These are phyloP conservation scores for Sciaenops ocellatus DNA, from an alignment of 2,797 vertebrate genomes.

Conservation along the genomic window DNA sequence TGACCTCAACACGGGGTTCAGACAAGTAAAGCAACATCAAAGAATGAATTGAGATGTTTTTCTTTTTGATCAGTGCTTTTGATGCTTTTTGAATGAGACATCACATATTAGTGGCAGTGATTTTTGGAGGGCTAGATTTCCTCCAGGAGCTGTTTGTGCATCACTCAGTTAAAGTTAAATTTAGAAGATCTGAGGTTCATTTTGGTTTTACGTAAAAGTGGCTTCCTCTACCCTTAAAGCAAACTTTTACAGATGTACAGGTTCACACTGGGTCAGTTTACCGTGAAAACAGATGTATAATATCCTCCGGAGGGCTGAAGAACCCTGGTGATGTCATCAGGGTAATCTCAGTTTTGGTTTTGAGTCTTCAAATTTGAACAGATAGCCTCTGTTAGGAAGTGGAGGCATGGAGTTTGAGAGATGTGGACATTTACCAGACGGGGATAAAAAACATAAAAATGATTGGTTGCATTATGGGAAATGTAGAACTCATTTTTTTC, in stretches of 20 bases:
- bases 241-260: not conserved
- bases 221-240: not conserved
- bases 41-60: not conserved
- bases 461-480: not conserved
- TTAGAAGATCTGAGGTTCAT: not conserved
- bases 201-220: not conserved
- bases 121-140: not conserved
- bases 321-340: not conserved
- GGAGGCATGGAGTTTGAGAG: not conserved
- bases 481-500: not conserved
- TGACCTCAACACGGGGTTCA: constrained; percentile 12
- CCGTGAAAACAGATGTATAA: not conserved
- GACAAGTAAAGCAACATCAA: not conserved
- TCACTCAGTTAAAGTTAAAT: not conserved
- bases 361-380: not conserved
- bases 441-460: too few species aligned
- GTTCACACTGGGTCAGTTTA: not conserved
- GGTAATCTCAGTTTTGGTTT: not conserved
- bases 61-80: not conserved
- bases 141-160: not conserved
- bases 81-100: not conserved
- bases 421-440: not conserved
- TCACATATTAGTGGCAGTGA: not conserved
- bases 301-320: not conserved
- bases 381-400: not conserved